These are phyloP conservation scores for Abscondita cerata DNA, from an alignment of 2,888 invertebrate genomes.

Conservation along the genomic window DNA sequence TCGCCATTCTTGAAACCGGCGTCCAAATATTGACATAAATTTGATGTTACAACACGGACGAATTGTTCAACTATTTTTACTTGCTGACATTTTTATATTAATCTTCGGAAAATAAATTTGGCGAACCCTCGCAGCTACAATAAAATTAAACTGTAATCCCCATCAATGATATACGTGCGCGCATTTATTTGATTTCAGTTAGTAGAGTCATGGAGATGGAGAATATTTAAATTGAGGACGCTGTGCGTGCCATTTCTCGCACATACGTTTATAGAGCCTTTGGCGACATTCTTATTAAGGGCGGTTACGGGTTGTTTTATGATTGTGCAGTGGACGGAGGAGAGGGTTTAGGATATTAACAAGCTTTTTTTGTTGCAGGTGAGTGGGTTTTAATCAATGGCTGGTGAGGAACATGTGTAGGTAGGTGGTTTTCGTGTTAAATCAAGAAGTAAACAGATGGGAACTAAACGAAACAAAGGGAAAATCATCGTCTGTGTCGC, in stretches of 20 bases:
- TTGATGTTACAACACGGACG: too few relatives aligned
- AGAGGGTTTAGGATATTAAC: too few relatives aligned
- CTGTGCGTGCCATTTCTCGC: neutral
- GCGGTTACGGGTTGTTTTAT: slow-evolving; percentile 2
- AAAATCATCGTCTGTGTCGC: slow-evolving; percentile 40
- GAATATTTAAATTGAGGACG: slow-evolving; percentile 8
- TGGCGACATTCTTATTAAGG: slow-evolving; percentile 5
- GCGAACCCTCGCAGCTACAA: neutral
- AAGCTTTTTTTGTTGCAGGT: neutral
- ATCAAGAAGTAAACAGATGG: slow-evolving; percentile 36
- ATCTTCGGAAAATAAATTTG: neutral
- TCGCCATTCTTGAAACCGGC: too few relatives aligned
- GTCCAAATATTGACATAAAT: too few relatives aligned
- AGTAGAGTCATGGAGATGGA: neutral
- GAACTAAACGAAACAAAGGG: slow-evolving; percentile 31
- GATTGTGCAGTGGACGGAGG: too few relatives aligned
- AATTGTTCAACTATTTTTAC: neutral
- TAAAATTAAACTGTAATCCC: slow-evolving; percentile 7
- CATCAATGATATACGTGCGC: slow-evolving; percentile 8
- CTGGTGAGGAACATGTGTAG: too few relatives aligned
- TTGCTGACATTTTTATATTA: neutral
- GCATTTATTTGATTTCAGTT: slow-evolving; percentile 10
- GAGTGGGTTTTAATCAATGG: neutral
- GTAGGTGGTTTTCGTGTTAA: slow-evolving; percentile 11
- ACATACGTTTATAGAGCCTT: slow-evolving; percentile 5